These are phyloP conservation scores for Masnerella sp. DNA, from an alignment of 2,888 invertebrate species.

Conservation along the genomic window DNA sequence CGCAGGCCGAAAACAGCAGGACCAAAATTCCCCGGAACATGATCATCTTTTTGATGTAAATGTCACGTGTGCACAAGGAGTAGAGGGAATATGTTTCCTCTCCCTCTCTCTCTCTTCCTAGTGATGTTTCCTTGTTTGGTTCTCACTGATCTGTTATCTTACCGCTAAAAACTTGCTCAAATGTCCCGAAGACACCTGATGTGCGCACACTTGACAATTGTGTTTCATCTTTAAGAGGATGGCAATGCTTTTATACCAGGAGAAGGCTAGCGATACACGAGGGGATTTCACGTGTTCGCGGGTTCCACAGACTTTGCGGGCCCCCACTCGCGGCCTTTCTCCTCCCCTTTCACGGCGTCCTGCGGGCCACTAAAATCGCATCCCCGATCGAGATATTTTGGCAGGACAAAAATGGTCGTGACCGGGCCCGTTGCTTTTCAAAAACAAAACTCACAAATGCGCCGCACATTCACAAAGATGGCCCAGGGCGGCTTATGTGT, in stretches of 20 bases:
- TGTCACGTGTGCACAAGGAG: constrained; percentile 60
- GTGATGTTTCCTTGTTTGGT: constrained; percentile 38
- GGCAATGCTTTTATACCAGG: constrained; percentile 77
- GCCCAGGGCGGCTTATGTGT: constrained; percentile 54
- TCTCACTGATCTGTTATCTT: too few species aligned
- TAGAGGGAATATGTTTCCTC: constrained; percentile 40
- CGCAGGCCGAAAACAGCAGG: constrained; percentile 75
- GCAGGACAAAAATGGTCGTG: constrained; percentile 58
- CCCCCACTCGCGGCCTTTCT: constrained; percentile 60
- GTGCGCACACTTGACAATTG: constrained; percentile 72
- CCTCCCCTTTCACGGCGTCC: constrained; percentile 59
- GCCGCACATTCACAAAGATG: constrained; percentile 25
- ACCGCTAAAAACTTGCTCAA: constrained; percentile 54
- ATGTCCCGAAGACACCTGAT: constrained; percentile 64
- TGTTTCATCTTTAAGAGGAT: constrained; percentile 77
- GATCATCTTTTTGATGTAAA: constrained; percentile 32
- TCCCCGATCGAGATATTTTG: constrained; percentile 62
- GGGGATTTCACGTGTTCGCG: constrained; percentile 67
- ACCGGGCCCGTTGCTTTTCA: constrained; percentile 32
- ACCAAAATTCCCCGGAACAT: constrained; percentile 60
- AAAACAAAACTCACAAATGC: constrained; percentile 45
- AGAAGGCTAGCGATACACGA: constrained; percentile 68
- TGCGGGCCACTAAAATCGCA: constrained; percentile 33
- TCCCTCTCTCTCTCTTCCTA: constrained; percentile 28
- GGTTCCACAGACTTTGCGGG: constrained; percentile 63